Base-by-base conservation (phyloP, 2,888 invertebrate species). In the Synergus japonicus region DNA sequence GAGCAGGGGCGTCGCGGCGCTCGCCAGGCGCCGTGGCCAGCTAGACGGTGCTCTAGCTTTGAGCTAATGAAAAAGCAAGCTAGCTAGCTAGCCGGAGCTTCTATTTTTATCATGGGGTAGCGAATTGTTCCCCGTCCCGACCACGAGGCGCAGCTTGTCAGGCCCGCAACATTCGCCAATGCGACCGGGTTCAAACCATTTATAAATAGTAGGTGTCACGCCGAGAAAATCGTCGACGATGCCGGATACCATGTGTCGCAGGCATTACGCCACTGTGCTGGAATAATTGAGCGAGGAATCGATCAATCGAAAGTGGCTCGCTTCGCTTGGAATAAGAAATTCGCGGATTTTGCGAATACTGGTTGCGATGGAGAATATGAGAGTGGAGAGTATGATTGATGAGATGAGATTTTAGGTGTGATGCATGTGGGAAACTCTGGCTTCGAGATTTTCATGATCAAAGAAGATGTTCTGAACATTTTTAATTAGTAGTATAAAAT, bases 91-190 rank as follows among this genome's bases (percentile, higher is more conserved):
- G 88, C 88, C 89, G 89, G 88, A 88, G 89, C 88, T 88, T 90
- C 92, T 92, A 92, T 92, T 92, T 92, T 91, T 92, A 92, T 85
- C 91, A 91, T 91, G 90, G 90, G 91, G 91, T 90, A 87, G 87
- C 87, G 89, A 89, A 92, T 91, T 90, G 91, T 92, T 91, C 88
- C 87, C 86, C 86, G 83, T 80, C 82, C 79, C 86, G 81, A 84
- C 85, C 87, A 88, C 87, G 88, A 87, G 87, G 87, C 86, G 83
- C 85, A 86, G 83, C 84, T 79, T 78, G 79, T 83, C 85, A 82
- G 80, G 85, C 78, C 76, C 83, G 83, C 82, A 82, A 81, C 87
- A 87, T 90, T 90, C 88, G 88, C 89, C 90, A 90, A 88, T 88
- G 86, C 87, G 89, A 90, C 87, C 90, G 89, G 88, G 88, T 90